These are phyloP conservation scores for Nasonia oneida DNA, from an alignment of 2,888 invertebrate genomes.

Conservation along the genomic window DNA sequence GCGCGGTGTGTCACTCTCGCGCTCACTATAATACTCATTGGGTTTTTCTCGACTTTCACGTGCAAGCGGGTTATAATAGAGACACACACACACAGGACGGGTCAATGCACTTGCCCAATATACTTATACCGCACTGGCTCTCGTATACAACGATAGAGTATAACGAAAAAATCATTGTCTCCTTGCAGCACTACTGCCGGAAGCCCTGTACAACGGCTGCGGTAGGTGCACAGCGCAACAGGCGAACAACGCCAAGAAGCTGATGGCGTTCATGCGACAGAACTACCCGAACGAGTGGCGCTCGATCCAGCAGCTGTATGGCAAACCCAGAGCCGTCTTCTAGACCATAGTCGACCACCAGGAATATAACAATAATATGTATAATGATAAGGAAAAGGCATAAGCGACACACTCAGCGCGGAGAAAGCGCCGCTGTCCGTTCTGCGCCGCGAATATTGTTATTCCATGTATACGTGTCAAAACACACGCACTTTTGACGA, in stretches of 20 bases:
- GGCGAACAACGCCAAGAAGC: constrained; percentile 79
- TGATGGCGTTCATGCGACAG: constrained; percentile 80
- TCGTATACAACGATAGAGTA: not conserved
- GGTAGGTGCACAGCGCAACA: constrained; percentile 80
- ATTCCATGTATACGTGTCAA: not conserved
- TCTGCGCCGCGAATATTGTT: not conserved
- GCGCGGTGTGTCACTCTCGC: too few species aligned
- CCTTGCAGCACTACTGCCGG: constrained; percentile 80
- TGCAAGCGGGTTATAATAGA: not conserved
- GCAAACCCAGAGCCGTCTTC: not conserved
- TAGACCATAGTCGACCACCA: not conserved
- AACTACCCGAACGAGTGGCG: constrained; percentile 81
- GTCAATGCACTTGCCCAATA: not conserved
- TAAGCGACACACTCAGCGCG: not conserved
- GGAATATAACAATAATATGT: not conserved
- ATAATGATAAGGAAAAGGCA: not conserved
- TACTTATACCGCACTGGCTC: not conserved
- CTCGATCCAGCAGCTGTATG: constrained; percentile 28
- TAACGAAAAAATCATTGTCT: not conserved
- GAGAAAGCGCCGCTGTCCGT: not conserved
- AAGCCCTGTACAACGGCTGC: constrained; percentile 81
- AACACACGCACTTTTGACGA: too few species aligned
- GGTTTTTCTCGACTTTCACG: not conserved
- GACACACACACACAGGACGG: too few species aligned
- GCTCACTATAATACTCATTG: not conserved